Percentiles rank a stretch among this genome's conserved stretches.
Conservation (phyloP, 2,113 vertebrate species). For the Brachyhypopomus occidentalis region DNA sequence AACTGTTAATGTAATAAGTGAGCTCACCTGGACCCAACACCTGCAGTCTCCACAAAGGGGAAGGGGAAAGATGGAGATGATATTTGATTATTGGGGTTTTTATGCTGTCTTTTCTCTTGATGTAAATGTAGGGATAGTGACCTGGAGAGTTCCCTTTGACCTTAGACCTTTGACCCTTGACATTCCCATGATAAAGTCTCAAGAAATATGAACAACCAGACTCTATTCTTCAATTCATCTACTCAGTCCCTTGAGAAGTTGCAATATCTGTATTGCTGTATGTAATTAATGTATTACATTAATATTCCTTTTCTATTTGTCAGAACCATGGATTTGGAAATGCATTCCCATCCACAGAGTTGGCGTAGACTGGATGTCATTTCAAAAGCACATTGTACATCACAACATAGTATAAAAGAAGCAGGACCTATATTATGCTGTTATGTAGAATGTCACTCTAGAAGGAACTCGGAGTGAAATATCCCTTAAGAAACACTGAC, state of each 20-base stretch:
- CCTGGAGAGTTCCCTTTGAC: neutral
- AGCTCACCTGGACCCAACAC: too few species aligned
- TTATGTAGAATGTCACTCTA: neutral
- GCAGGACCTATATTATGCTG: too few species aligned
- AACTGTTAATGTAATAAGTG: too few species aligned
- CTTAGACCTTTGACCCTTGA: neutral
- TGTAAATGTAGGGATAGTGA: neutral
- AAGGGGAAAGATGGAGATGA: too few species aligned
- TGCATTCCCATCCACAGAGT: neutral
- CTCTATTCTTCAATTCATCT: neutral
- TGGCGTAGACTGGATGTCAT: neutral
- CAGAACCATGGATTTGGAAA: neutral
- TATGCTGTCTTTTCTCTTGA: neutral
- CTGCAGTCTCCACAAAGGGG: too few species aligned
- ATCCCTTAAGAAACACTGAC: neutral
- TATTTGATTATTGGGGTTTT: too few species aligned
- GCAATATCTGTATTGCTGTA: too few species aligned
- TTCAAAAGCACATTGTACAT: neutral
- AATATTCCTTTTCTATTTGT: neutral
- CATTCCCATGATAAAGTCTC: neutral
- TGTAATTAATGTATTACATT: neutral
- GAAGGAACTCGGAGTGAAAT: constrained; percentile 7
- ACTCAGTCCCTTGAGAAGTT: neutral
- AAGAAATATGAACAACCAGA: neutral
- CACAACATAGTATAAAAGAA: too few species aligned